Conservation (phyloP, 2,113 vertebrate genomes). For the Ursus arctos region DNA sequence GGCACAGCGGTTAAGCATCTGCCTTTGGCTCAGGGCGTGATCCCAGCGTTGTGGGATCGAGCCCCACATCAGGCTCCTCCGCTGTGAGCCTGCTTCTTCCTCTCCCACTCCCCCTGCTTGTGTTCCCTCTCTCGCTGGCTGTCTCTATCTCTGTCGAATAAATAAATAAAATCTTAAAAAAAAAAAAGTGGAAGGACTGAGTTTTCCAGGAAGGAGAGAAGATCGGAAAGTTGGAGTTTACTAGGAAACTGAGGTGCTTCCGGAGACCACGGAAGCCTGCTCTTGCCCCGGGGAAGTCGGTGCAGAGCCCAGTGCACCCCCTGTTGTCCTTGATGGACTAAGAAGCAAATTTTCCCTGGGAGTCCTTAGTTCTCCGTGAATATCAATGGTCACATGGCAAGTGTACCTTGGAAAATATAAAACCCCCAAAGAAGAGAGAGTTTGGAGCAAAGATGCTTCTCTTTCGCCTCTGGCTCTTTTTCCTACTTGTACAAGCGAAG, state of each 20-base stretch:
- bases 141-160: no score
- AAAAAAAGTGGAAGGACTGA: background rate
- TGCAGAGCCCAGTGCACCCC: background rate
- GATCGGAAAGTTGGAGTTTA: background rate
- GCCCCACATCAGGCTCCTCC: no score
- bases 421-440: background rate
- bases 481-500: background rate
- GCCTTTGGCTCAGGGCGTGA: no score
- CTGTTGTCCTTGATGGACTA: background rate
- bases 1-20: no score
- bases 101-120: no score
- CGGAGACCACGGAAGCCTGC: background rate
- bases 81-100: no score
- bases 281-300: background rate
- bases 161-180: no score
- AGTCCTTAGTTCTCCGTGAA: background rate
- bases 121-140: no score
- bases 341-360: background rate
- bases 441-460: background rate
- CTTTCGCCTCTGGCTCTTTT: background rate
- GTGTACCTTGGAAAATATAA: background rate
- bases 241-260: background rate
- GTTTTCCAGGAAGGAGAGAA: conserved; percentile 56
- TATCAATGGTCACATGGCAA: background rate
- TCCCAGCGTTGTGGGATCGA: no score